These are phyloP conservation scores for Xyliphius kryptos DNA, from an alignment of 2,113 vertebrate species.

Conservation along the genomic window DNA sequence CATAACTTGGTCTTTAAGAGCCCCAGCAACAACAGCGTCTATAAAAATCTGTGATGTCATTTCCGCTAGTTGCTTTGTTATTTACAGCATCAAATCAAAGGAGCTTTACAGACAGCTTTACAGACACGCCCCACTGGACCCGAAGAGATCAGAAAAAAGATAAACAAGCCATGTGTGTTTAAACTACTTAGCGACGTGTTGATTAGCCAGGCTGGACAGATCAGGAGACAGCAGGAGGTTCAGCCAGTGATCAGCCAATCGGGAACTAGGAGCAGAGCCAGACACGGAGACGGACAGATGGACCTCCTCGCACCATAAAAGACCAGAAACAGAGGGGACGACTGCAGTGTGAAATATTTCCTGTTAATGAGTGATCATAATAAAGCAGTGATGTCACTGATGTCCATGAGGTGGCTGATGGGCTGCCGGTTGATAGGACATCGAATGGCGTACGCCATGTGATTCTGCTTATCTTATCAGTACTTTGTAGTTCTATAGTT, in stretches of 20 bases:
- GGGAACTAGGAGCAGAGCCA: constrained; percentile 53
- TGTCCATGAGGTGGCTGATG: neutral
- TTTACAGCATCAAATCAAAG: too few relatives aligned
- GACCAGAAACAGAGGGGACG: constrained; percentile 16
- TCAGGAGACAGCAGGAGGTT: constrained; percentile 55
- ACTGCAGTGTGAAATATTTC: constrained; percentile 10
- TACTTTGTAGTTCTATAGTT: too few relatives aligned
- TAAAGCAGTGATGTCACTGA: neutral
- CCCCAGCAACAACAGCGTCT: too few relatives aligned
- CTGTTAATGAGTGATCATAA: constrained; percentile 10
- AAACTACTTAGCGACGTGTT: constrained; percentile 50
- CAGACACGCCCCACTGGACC: too few relatives aligned
- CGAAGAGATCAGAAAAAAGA: too few relatives aligned
- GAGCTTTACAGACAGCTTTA: too few relatives aligned
- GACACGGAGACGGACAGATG: constrained; percentile 34
- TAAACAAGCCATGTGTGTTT: too few relatives aligned
- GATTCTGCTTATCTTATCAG: constrained; percentile 2
- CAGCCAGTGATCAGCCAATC: constrained; percentile 63
- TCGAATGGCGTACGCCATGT: constrained; percentile 10
- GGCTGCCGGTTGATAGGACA: neutral
- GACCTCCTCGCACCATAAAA: constrained; percentile 9
- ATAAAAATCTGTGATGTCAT: too few relatives aligned
- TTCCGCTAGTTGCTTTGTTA: too few relatives aligned
- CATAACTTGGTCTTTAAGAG: too few relatives aligned
- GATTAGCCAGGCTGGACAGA: constrained; percentile 52